Evolutionary conservation across 2,888 invertebrate species (phyloP).

Genomic region (Cecidostiba fungosa): DNA sequence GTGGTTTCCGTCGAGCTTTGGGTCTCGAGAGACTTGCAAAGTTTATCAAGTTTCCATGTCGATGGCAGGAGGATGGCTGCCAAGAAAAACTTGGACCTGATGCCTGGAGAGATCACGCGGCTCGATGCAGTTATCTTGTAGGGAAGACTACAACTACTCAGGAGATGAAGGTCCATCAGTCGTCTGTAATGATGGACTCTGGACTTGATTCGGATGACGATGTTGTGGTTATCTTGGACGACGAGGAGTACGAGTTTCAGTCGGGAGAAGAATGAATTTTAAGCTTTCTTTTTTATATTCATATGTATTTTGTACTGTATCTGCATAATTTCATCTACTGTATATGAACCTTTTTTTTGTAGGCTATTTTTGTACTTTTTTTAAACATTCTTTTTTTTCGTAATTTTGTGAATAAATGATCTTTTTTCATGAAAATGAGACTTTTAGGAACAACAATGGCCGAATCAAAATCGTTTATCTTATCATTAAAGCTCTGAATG

Average conservation of each 20-base stretch:
- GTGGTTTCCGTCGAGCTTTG: background rate
- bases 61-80: constrained; percentile 13
- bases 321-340: background rate
- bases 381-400: background rate
- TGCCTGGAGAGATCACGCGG: background rate
- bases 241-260: background rate
- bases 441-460: background rate
- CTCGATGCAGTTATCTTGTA: background rate
- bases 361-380: background rate
- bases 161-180: background rate
- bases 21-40: background rate
- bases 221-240: background rate
- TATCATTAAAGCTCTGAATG: too few relatives aligned
- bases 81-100: background rate
- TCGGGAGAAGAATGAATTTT: background rate
- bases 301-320: too few relatives aligned
- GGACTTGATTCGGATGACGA: background rate
- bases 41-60: constrained; percentile 12
- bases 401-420: background rate
- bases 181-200: background rate
- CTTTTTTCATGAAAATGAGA: background rate
- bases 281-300: background rate
- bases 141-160: background rate
- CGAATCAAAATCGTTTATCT: too few relatives aligned
- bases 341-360: background rate